A percentile compares a stretch with the other conserved stretches of the same genome.
These are phyloP conservation scores for Ursus arctos DNA, from an alignment of 2,113 vertebrate genomes.

Conservation along the genomic window DNA sequence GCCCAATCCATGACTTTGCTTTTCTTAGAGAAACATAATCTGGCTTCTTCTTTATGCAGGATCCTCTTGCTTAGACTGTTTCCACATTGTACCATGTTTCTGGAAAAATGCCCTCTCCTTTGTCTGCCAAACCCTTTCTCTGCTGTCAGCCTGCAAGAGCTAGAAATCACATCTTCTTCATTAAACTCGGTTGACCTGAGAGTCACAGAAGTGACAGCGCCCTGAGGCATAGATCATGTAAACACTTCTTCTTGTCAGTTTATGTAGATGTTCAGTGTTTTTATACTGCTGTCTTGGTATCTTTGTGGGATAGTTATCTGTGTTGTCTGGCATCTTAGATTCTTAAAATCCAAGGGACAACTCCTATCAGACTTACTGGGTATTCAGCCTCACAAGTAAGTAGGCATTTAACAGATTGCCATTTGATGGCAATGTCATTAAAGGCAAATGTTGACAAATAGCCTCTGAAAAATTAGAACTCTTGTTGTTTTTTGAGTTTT, in stretches of 20 bases:
- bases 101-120: slow-evolving; percentile 51
- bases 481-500: slow-evolving; percentile 26
- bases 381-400: slow-evolving; percentile 42
- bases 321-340: slow-evolving; percentile 56
- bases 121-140: slow-evolving; percentile 46
- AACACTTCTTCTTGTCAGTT: slow-evolving; percentile 67
- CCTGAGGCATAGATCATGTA: slow-evolving; percentile 61
- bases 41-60: slow-evolving; percentile 5
- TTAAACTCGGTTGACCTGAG: slow-evolving; percentile 67
- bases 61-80: slow-evolving; percentile 1
- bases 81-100: background rate
- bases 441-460: background rate
- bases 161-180: slow-evolving; percentile 60
- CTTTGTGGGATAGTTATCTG: slow-evolving; percentile 51
- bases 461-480: slow-evolving; percentile 34
- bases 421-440: slow-evolving; percentile 19
- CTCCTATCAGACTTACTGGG: slow-evolving; percentile 27
- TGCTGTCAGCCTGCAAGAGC: slow-evolving; percentile 41
- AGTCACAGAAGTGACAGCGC: slow-evolving; percentile 59
- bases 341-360: slow-evolving; percentile 62
- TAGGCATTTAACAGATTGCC: slow-evolving; percentile 40
- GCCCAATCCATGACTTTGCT: background rate
- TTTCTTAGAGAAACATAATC: slow-evolving; percentile 37
- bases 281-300: slow-evolving; percentile 59
- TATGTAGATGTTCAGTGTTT: slow-evolving; percentile 64